Evolutionary conservation across 2,797 vertebrate species (phyloP), one percentile per base, ranked within the genome.

Genomic region (Sebastes steindachneri): DNA sequence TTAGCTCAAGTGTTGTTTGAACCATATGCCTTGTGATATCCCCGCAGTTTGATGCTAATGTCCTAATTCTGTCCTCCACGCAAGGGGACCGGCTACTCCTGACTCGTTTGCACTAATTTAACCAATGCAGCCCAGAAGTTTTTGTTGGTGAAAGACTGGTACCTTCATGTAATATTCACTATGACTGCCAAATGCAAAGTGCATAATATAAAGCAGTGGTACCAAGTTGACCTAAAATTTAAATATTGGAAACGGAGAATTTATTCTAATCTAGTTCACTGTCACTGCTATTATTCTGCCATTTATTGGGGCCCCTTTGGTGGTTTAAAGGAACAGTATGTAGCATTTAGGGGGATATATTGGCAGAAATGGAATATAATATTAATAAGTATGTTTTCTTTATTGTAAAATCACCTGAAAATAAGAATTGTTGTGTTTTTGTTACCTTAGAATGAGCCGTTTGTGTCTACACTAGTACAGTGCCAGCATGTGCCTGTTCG

Each of bases 11-110:
- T 70, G 69, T 85, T 76, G 76, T 87, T 80, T 57, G 74, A 76
- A 55, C 83, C 80, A 68, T 84, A 81, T 65, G 76, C 29, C 65
- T 79, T 48, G 45, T 79, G 66, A 86, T 83, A 76, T 78, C 77
- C 73, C 72, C 19, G 31, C 69, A 84, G 67, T 77, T 75, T 83
- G 73, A 77, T 63, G 58, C 54, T 59, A 64, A 80, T 84, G 88
- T 79, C 80, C 90, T 74, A 79, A 77, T 86, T 92, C 85, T 82
- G 74, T 85, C 79, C 79, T 60, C 83, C 28, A 31, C 9, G 3
- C 62, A 79, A 79, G 23, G 23, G 54, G 45, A 41, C 60, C 31
- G 29, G 37, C 63, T 71, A 66, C 60, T 84, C 58, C 41, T 33
- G 37, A 74, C 64, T 86, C 31, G 48, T 74, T 64, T 69, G 21